Evolutionary conservation across 2,113 vertebrate genomes (phyloP).

Genomic region (Cavia porcellus): DNA sequence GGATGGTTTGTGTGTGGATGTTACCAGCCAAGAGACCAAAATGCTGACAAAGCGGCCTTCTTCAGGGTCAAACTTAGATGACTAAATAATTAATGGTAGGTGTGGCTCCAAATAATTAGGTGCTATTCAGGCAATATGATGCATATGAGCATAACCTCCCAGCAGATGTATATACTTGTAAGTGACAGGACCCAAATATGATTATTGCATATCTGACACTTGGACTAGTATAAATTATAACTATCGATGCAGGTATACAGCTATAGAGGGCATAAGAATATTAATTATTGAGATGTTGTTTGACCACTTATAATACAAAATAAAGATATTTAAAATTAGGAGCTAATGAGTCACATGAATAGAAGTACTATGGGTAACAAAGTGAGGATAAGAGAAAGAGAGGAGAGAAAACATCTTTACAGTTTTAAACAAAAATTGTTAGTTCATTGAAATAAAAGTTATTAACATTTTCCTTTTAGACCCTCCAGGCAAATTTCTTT

Average conservation of each 20-base stretch:
- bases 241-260: not conserved
- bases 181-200: not conserved
- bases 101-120: not conserved
- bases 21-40: conserved; percentile 27
- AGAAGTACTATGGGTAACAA: not conserved
- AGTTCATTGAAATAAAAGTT: conserved; percentile 42
- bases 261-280: conserved; percentile 59
- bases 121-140: conserved; percentile 27
- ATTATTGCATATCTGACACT: not conserved
- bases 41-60: not conserved
- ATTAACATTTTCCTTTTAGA: conserved; percentile 31
- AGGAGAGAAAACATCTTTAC: not conserved
- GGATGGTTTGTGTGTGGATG: not conserved
- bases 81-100: not conserved
- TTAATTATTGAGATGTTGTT: not conserved
- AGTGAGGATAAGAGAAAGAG: not conserved
- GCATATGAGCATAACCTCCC: not conserved
- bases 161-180: not conserved
- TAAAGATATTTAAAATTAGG: not conserved
- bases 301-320: not conserved
- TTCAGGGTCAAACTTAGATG: not conserved
- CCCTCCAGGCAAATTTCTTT: not conserved
- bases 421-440: not conserved
- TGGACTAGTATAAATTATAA: not conserved
- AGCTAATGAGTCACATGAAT: not conserved